A percentile compares a stretch with the other conserved stretches of the same genome.
phyloP scores from a whole-genome alignment of 2,888 invertebrate genomes.

The Melipona beecheii region DNA sequence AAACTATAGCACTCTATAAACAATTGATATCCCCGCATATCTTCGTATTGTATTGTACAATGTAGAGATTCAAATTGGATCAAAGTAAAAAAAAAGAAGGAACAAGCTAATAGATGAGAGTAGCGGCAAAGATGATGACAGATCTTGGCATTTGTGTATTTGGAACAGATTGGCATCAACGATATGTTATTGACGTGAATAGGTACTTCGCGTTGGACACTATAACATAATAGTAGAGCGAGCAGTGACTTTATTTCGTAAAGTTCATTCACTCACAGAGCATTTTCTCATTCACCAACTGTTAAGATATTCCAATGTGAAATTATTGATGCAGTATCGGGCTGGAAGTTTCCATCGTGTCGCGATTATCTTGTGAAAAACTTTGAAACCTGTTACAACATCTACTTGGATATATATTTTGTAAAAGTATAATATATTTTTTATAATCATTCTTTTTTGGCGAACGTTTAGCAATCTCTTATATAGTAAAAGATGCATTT shows the following conservation, averaged over 20 bases:
- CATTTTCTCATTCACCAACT: too few relatives aligned
- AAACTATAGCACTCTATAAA: slow-evolving; percentile 2
- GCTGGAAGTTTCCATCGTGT: too few relatives aligned
- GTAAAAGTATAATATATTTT: too few relatives aligned
- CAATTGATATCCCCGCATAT: neutral
- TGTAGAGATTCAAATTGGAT: slow-evolving; percentile 14
- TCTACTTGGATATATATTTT: too few relatives aligned
- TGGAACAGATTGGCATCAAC: neutral
- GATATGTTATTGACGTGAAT: slow-evolving; percentile 9
- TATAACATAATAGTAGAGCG: slow-evolving; percentile 22
- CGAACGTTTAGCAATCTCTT: too few relatives aligned
- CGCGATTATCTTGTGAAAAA: too few relatives aligned
- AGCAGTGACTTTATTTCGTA: neutral
- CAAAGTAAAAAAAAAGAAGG: neutral
- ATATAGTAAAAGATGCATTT: too few relatives aligned
- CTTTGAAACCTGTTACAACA: too few relatives aligned
- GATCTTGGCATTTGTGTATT: slow-evolving; percentile 1
- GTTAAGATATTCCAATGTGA: too few relatives aligned
- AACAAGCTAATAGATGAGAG: neutral
- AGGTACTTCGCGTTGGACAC: slow-evolving; percentile 1
- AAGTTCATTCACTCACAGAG: too few relatives aligned
- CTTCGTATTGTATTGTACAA: neutral
- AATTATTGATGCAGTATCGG: too few relatives aligned
- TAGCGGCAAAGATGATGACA: neutral
- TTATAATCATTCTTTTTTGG: too few relatives aligned